Evolutionary conservation across 2,113 vertebrate species (phyloP).

Genomic region (Myocastor coypus): DNA sequence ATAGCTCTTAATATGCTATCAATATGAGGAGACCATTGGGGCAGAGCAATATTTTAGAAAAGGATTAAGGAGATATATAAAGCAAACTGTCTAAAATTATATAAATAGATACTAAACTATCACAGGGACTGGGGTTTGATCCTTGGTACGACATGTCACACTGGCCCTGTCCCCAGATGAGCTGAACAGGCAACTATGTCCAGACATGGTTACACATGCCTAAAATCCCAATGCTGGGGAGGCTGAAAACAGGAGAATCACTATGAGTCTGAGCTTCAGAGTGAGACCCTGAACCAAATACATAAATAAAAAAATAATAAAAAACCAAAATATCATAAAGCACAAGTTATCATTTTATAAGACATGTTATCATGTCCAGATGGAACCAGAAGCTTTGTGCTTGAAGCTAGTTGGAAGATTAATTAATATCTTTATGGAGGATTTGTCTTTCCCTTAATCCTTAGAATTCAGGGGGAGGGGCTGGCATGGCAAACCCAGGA

Average conservation of each 20-base stretch:
- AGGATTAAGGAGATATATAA: constrained; percentile 32
- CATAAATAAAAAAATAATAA: not conserved
- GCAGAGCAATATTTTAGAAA: constrained; percentile 36
- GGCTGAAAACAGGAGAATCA: too few relatives aligned
- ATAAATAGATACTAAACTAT: constrained; percentile 44
- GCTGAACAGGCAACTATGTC: too few relatives aligned
- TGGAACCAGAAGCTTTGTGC: not conserved
- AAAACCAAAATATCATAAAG: constrained; percentile 41
- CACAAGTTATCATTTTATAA: not conserved
- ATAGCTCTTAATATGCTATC: constrained; percentile 30
- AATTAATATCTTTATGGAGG: constrained; percentile 32
- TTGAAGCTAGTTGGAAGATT: not conserved
- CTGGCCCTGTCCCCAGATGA: too few relatives aligned
- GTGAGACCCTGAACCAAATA: too few relatives aligned
- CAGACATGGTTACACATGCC: too few relatives aligned
- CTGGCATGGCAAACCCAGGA: too few relatives aligned
- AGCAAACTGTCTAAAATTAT: not conserved
- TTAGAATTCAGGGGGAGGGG: too few relatives aligned
- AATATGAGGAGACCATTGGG: not conserved
- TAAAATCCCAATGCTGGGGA: too few relatives aligned
- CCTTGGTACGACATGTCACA: too few relatives aligned
- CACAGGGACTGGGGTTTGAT: not conserved
- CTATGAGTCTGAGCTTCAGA: too few relatives aligned
- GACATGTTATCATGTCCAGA: constrained; percentile 1
- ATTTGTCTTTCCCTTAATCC: constrained; percentile 35